A percentile compares a stretch with the other conserved stretches of the same genome.
phyloP scores from a whole-genome alignment of 2,888 invertebrate genomes.

The Ophioninae sp. region DNA sequence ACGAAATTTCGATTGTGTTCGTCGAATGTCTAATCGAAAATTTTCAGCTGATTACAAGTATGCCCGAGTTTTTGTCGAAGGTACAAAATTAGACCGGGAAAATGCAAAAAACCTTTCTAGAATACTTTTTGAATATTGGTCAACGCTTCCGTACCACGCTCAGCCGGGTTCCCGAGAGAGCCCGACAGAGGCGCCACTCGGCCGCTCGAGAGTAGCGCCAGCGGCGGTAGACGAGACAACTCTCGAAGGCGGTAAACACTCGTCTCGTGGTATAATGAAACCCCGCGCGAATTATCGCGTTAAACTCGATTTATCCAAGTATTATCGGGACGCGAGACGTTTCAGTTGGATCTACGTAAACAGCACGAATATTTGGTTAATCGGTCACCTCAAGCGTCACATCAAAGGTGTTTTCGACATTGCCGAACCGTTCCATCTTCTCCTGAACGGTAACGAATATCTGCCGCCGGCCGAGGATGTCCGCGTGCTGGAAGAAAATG shows the following conservation, averaged over 20 bases:
- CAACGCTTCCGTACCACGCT: no score
- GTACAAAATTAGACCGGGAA: no score
- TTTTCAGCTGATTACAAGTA: no score
- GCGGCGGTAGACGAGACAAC: not conserved
- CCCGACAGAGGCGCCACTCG: not conserved
- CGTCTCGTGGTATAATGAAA: conserved; percentile 24
- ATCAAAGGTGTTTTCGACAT: conserved; percentile 75
- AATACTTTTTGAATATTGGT: no score
- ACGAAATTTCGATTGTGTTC: no score
- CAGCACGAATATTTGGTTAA: conserved; percentile 68
- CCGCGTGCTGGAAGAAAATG: conserved; percentile 69
- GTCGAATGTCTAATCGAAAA: no score
- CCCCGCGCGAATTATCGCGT: conserved; percentile 71
- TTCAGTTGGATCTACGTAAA: conserved; percentile 75
- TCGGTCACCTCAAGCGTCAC: conserved; percentile 75
- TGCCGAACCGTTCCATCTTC: conserved; percentile 76
- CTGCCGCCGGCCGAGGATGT: conserved; percentile 78
- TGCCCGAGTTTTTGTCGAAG: no score
- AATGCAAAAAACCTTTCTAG: no score
- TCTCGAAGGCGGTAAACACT: not conserved
- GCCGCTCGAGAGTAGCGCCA: not conserved
- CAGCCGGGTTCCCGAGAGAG: not conserved
- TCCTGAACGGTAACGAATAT: conserved; percentile 73
- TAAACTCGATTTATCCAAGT: conserved; percentile 73
- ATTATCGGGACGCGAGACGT: conserved; percentile 72